Evolutionary conservation across 2,888 invertebrate genomes (phyloP), one percentile per base, ranked within the genome.

Genomic region (Timandra comae): DNA sequence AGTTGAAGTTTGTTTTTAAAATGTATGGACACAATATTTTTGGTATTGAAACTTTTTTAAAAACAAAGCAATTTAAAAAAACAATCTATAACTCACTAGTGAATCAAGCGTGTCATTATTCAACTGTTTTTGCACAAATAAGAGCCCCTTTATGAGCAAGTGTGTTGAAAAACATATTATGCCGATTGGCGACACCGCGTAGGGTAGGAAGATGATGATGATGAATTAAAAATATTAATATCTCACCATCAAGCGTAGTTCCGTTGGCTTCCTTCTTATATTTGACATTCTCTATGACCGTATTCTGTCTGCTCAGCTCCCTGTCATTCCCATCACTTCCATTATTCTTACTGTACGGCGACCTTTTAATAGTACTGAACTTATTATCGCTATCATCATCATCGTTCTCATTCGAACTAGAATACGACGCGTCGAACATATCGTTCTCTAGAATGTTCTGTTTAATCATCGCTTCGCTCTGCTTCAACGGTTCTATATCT

Each of bases 341-440:
- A 57, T 72, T 76, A 25, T 61, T 76, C 64, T 89, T 89, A 38
- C 87, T 89, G 40, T 90, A 89, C 26, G 91, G 91, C 23, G 91
- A 91, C 34, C 91, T 63, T 46, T 91, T 91, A 25, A 91, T 91
- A 9, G 91, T 91, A 26, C 91, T 91, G 63, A 89, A 91, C 64
- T 91, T 91, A 62, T 91, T 91, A 36, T 89, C 88, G 32, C 89
- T 89, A 32, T 91, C 91, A 20, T 90, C 88, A 27, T 89, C 86
- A 12, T 88, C 89, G 12, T 88, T 81, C 27, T 89, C 89, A 19
- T 85, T 81, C 0, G 85, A 84, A 49, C 85, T 85, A 0, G 85
- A 86, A 30, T 86, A 82, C 0, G 86, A 84, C 0, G 86, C 71
- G 12, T 86, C 86, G 33, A 85, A 86, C 74, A 84, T 85, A 30